phyloP scores from a whole-genome alignment of 2,888 invertebrate species.

The Sesia apiformis region DNA sequence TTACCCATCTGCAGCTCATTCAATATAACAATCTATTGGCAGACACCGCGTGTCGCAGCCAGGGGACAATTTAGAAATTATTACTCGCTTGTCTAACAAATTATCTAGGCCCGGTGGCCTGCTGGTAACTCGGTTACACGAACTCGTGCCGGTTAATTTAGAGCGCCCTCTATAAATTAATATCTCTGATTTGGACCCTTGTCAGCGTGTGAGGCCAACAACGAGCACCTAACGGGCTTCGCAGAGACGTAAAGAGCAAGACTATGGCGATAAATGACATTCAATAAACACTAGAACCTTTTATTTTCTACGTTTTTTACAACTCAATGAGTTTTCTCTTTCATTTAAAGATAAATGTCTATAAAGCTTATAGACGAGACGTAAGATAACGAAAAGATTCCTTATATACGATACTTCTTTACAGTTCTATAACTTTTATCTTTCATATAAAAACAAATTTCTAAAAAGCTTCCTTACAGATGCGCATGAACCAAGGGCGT shows the following conservation, averaged over 20 bases:
- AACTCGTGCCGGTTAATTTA: constrained; percentile 63
- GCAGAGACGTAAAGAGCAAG: constrained; percentile 8
- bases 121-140: constrained; percentile 50
- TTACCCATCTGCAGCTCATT: too few relatives aligned
- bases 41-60: too few relatives aligned
- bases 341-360: too few relatives aligned
- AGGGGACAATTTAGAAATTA: constrained; percentile 32
- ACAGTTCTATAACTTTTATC: too few relatives aligned
- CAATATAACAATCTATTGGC: too few relatives aligned
- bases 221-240: constrained; percentile 1
- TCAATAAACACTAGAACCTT: neutral
- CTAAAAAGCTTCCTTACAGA: too few relatives aligned
- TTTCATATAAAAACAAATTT: too few relatives aligned
- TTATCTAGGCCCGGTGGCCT: constrained; percentile 39
- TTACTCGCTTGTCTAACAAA: constrained; percentile 57
- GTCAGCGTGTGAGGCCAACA: constrained; percentile 42
- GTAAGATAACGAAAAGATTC: too few relatives aligned
- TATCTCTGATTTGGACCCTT: constrained; percentile 71
- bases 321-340: too few relatives aligned
- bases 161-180: constrained; percentile 67
- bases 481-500: too few relatives aligned
- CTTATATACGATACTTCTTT: too few relatives aligned
- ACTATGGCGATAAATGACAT: neutral
- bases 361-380: too few relatives aligned
- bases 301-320: neutral